Evolutionary conservation across 2,797 vertebrate species (phyloP).

Genomic region (Lindbergichthys nudifrons): DNA sequence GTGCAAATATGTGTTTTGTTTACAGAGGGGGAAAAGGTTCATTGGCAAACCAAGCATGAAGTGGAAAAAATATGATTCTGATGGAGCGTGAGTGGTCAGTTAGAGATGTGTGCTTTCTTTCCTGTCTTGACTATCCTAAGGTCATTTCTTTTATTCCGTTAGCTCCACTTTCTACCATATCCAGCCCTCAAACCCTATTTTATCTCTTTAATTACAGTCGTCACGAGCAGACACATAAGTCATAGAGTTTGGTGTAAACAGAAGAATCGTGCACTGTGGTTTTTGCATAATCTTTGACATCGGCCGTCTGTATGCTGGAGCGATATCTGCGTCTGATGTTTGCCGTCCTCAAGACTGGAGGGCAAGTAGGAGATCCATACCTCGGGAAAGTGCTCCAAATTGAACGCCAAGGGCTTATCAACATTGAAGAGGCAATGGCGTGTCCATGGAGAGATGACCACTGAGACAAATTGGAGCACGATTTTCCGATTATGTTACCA

Average conservation of each 20-base stretch:
- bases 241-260: constrained; percentile 70
- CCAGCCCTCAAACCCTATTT: constrained; percentile 64
- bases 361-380: constrained; percentile 75
- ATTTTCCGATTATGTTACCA: constrained; percentile 51
- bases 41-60: constrained; percentile 87
- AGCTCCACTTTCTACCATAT: constrained; percentile 62
- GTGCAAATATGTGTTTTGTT: constrained; percentile 88
- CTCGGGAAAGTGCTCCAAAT: constrained; percentile 73
- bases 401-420: constrained; percentile 63
- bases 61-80: constrained; percentile 88
- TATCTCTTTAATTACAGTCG: constrained; percentile 74
- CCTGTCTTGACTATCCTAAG: constrained; percentile 82
- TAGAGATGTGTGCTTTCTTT: constrained; percentile 81
- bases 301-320: constrained; percentile 27
- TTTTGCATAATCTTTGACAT: constrained; percentile 72
- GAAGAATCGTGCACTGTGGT: constrained; percentile 50
- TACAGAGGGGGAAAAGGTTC: constrained; percentile 76
- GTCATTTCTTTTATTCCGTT: constrained; percentile 81
- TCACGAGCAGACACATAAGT: constrained; percentile 61
- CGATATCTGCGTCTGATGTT: constrained; percentile 48
- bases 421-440: constrained; percentile 39
- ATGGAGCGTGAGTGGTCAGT: constrained; percentile 87
- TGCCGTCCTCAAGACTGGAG: constrained; percentile 58
- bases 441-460: constrained; percentile 60
- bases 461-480: constrained; percentile 59